Evolutionary conservation across 2,888 invertebrate species (phyloP), one percentile per base, ranked within the genome.

Genomic region (Lapara coniferarum): DNA sequence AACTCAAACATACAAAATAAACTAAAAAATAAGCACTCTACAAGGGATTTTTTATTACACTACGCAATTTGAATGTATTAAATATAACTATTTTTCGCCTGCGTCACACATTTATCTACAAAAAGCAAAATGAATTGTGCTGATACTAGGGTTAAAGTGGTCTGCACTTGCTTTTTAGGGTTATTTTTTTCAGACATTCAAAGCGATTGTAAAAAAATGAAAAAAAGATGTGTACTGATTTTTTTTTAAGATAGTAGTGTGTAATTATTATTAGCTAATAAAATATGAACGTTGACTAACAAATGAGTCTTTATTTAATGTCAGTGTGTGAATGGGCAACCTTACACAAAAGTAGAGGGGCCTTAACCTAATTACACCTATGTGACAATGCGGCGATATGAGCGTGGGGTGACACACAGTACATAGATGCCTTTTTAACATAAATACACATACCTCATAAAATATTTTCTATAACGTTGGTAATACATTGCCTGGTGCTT

Each of bases 401-500:
- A 67, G 68, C 66, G 68, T 77, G 78, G 75, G 76, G 72, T 81
- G 79, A 82, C 81, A 83, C 80, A 83, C 83, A 80, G 79, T 71
- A 79, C 75, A 73, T 70, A 69, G 69, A 71, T 71, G 63, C 63
- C 63, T 71, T 59, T 74, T 66, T 49, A 67, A 69, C 66, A 66
- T 71, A 72, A 76, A 77, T 79, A 67, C 70, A 86, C 87, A 86
- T 87, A 87, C 87, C 87, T 87, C 79, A 57, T 46, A 7, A 16
- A 66, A 69, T 67, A 71, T 74, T 77, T 77, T 77, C 69, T 77
- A 77, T 74, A 79, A 77, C 76, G 79, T 77, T 77, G 76, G 75
- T 75, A 74, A 84, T 83, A 86, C 84, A 86, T 85, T 81, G 86
- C 85, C 84, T 87, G 81, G 68, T 74, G 82, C 46, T 70, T 59